phyloP scores from a whole-genome alignment of 2,797 vertebrate genomes.

The Acanthornis magna region DNA sequence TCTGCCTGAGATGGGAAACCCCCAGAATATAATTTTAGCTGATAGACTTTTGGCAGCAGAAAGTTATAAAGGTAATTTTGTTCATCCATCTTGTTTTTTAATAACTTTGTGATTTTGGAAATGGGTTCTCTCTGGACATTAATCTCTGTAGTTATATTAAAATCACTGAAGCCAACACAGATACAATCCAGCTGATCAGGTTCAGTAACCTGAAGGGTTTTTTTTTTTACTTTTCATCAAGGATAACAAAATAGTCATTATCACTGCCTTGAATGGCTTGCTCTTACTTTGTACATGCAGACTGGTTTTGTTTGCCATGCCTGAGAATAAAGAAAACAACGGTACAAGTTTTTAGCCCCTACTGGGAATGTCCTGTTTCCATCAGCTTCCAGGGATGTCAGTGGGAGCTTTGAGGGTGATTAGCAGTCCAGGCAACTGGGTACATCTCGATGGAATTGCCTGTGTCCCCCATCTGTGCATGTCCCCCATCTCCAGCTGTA shows the following conservation, averaged over 20 bases:
- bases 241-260: neutral
- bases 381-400: neutral
- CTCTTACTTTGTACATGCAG: neutral
- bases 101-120: constrained; percentile 28
- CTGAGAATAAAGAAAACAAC: neutral
- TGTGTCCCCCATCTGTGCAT: neutral
- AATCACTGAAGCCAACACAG: neutral
- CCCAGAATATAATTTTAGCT: neutral
- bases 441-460: neutral
- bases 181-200: neutral
- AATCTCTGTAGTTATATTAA: constrained; percentile 16
- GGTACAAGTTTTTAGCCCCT: neutral
- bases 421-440: neutral
- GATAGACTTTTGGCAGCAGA: constrained; percentile 10
- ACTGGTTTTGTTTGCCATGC: neutral
- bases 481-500: too few relatives aligned
- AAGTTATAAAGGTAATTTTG: neutral
- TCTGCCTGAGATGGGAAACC: neutral
- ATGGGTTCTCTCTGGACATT: neutral
- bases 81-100: neutral
- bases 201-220: neutral
- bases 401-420: neutral
- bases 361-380: neutral
- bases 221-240: neutral
- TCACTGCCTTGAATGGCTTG: neutral